Base-by-base conservation (phyloP, 1,140 invertebrate species). In the Hypsibius dujardini region DNA sequence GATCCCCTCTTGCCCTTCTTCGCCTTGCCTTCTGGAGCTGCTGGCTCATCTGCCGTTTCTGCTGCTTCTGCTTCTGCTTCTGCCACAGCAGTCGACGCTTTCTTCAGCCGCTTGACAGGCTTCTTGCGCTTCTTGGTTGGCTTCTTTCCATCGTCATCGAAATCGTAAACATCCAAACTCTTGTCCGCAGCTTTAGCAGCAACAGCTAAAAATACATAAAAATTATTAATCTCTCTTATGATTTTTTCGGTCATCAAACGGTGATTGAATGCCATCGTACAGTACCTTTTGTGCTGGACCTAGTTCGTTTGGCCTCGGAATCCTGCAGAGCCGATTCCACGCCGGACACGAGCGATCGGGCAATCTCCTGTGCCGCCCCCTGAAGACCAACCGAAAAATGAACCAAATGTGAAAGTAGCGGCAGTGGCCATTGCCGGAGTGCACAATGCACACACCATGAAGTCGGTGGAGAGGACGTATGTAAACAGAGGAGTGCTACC, bases 171-270 rank as follows among this genome's bases (percentile, higher is more conserved):
- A 7, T 56, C 50, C 50, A 56, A 7, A n/a, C 7, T n/a, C 50
- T 56, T 56, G 50, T 56, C 50, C n/a, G 7, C 50, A 7, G 7
- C n/a, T 56, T 7, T n/a, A 56, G 50, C n/a, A 7, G 50, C 50
- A 7, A 56, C 7, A 56, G n/a, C 7, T 56, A 56, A 56, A 56
- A n/a, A 56, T 56, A 56, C 50, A 56, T 7, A 56, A 7, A n/a
- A 56, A 56, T 56, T n/a, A 56, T 56, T 56, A 56, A 56, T 56
- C 50, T 56, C n/a, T 7, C 50, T n/a, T n/a, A n/a, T n/a, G n/a
- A n/a, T n/a, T n/a, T n/a, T n/a, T n/a, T n/a, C n/a, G n/a, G n/a
- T n/a, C n/a, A n/a, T n/a, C n/a, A n/a, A n/a, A n/a, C n/a, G n/a
- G n/a, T n/a, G n/a, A n/a, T n/a, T n/a, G n/a, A n/a, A n/a, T n/a